These are phyloP conservation scores for Tautogolabrus adspersus DNA, from an alignment of 2,113 vertebrate genomes.

Conservation along the genomic window DNA sequence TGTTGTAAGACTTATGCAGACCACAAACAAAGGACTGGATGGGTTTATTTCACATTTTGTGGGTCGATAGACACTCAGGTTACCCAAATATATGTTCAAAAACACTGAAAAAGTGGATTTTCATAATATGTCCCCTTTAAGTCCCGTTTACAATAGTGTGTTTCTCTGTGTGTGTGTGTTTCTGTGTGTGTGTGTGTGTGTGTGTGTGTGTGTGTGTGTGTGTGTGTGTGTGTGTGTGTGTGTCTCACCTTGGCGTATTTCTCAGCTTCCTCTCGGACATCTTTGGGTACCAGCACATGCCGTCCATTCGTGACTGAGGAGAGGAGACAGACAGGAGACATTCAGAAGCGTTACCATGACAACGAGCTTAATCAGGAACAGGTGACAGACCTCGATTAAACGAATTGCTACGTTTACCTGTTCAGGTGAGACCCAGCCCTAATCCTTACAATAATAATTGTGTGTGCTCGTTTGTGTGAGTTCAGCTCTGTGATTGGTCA, in stretches of 20 bases:
- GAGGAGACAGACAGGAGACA: not conserved
- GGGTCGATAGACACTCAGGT: no score
- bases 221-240: not conserved
- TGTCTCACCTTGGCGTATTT: conserved; percentile 96
- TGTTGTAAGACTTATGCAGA: no score
- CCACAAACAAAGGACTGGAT: no score
- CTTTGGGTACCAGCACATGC: conserved; percentile 96
- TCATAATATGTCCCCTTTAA: no score
- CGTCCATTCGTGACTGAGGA: conserved; percentile 93
- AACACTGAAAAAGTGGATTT: no score
- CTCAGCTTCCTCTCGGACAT: conserved; percentile 95
- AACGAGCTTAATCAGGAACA: conserved; percentile 1
- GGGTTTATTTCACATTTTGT: no score
- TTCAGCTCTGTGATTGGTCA: conserved; percentile 8
- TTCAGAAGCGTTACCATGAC: not conserved
- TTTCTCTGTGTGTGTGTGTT: no score
- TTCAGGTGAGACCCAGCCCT: no score
- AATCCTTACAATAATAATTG: not conserved
- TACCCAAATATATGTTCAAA: no score
- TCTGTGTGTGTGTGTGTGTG: no score
- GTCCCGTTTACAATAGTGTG: no score
- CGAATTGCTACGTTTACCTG: not conserved
- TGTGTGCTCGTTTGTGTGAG: not conserved
- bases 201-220: not conserved
- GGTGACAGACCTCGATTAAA: not conserved